Base-by-base conservation (phyloP, 2,888 invertebrate species). In the Bugula neritina region DNA sequence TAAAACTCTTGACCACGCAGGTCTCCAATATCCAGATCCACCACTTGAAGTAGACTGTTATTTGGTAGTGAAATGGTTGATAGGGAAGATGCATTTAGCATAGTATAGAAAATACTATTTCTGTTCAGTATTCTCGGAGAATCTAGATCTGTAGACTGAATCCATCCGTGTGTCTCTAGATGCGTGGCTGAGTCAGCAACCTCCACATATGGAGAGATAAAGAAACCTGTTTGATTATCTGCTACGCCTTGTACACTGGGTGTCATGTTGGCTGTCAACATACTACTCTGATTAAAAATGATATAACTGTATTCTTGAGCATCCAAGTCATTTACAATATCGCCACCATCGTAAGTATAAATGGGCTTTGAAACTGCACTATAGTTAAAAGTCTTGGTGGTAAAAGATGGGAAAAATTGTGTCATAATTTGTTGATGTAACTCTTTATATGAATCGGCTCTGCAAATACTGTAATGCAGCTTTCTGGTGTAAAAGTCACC, bases 1-100 rank as follows among this genome's bases (percentile, higher is more conserved):
- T 63, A 63, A n/a, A 31, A 63, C 31, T 63, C 29, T n/a, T 63
- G 63, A 27, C 63, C 63, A 29, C n/a, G 5, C 13, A 63, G 10
- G 63, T 63, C 63, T 10, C 29, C 63, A 5, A 21, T 63, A 17
- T 10, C 63, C 10, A 63, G 27, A 34, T 63, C 27, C 10, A 10
- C 31, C 34, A 34, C 29, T 13, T 10, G 27, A 3, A 63, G 2
- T 31, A 63, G 31, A 17, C 13, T 34, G 27, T 63, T 34, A 10
- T 29, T 63, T 13, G 63, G 27, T 10, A 5, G 13, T 43, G 17
- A 17, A 43, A 43, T 43, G 17, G 5, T 17, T 10, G 43, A 43
- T 17, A 43, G 17, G 5, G 43, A 43, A 5, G 63, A 63, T 13
- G 63, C 27, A 31, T 63, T 63, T 2, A 63, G 34, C 10, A 63